Percentiles rank a stretch among this genome's conserved stretches.
Evolutionary conservation across 2,888 invertebrate genomes (phyloP).

Genomic region (Panopea generosa): DNA sequence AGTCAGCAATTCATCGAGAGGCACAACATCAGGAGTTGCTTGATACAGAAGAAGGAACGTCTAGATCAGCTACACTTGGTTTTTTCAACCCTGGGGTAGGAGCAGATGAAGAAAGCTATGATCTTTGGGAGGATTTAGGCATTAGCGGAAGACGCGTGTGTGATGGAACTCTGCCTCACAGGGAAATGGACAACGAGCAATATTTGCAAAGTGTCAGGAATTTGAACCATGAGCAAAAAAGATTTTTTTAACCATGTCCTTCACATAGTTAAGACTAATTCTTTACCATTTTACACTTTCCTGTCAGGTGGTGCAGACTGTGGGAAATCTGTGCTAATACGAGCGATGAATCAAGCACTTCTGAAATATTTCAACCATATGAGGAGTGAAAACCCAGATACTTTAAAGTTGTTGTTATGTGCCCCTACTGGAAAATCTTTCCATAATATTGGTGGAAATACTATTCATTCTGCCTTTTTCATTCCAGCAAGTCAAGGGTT

Average conservation of each 20-base stretch:
- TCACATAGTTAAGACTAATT: constrained; percentile 17
- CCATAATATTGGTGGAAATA: constrained; percentile 53
- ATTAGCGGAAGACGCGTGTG: too few species aligned
- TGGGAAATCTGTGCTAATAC: constrained; percentile 22
- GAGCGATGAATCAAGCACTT: constrained; percentile 32
- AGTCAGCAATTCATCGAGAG: too few species aligned
- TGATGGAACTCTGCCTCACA: too few species aligned
- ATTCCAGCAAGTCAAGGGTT: constrained; percentile 44
- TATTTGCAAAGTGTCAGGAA: too few species aligned
- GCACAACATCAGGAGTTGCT: too few species aligned
- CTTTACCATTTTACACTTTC: constrained; percentile 8
- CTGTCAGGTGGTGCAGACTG: constrained; percentile 32
- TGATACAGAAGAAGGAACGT: too few species aligned
- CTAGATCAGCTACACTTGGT: too few species aligned
- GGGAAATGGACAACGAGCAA: too few species aligned
- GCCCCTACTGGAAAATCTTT: constrained; percentile 65
- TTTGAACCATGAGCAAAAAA: constrained; percentile 9
- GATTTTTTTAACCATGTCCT: constrained; percentile 25
- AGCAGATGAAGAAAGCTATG: too few species aligned
- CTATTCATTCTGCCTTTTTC: constrained; percentile 55
- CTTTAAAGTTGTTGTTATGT: constrained; percentile 44
- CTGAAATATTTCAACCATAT: constrained; percentile 26
- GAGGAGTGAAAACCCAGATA: constrained; percentile 32
- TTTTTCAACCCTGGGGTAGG: too few species aligned
- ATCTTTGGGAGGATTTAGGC: too few species aligned